phyloP scores from a whole-genome alignment of 2,888 invertebrate species.

The Ichneumoninae sp. region DNA sequence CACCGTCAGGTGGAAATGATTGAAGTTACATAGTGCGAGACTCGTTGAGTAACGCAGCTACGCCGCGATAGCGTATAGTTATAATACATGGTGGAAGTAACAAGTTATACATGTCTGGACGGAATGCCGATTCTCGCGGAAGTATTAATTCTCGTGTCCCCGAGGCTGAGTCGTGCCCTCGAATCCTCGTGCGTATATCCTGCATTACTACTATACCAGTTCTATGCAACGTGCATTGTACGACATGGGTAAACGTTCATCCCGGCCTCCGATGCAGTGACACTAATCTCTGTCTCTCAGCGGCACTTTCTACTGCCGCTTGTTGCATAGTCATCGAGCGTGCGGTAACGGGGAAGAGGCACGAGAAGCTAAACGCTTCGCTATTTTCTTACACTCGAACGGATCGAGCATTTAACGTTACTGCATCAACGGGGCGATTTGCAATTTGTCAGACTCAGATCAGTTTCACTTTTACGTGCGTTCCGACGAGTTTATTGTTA shows the following conservation, averaged over 20 bases:
- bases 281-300: not conserved
- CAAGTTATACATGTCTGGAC: not conserved
- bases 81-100: not conserved
- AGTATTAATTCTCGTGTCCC: slow-evolving; percentile 48
- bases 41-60: slow-evolving; percentile 44
- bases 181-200: slow-evolving; percentile 28
- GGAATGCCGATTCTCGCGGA: slow-evolving; percentile 58
- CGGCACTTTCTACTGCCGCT: slow-evolving; percentile 4
- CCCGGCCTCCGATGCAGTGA: not conserved
- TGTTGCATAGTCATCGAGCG: not conserved
- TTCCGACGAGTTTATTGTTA: slow-evolving; percentile 27
- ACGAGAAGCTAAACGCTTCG: not conserved
- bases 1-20: slow-evolving; percentile 7
- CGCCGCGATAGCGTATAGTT: not conserved
- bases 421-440: not conserved
- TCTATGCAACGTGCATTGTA: not conserved
- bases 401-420: not conserved
- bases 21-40: slow-evolving; percentile 15
- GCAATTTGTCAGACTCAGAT: slow-evolving; percentile 10
- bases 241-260: not conserved
- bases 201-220: not conserved
- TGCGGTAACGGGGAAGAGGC: not conserved
- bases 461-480: slow-evolving; percentile 5
- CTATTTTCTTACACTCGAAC: not conserved
- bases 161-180: slow-evolving; percentile 42